Base-by-base conservation (phyloP, 2,113 vertebrate genomes). In the Trachemys scripta region DNA sequence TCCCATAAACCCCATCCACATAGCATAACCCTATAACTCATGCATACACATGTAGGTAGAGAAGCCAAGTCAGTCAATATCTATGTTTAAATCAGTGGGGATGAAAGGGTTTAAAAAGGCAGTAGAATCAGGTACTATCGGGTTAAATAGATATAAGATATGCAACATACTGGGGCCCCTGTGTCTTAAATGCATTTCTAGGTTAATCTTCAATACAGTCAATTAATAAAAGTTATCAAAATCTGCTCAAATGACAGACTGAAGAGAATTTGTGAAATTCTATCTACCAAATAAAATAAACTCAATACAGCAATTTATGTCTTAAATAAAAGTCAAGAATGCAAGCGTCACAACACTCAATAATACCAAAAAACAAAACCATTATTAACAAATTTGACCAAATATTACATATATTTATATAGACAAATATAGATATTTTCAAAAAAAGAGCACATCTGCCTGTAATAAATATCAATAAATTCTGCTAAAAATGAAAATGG, bases 161-260 rank as follows among this genome's bases (percentile, higher is more conserved):
- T 20, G 72, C 25, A 27, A 19, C n/a, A 35, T n/a, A 85, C 5
- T 31, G 87, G 38, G 24, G 49, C 90, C 45, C 47, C 27, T 80
- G 14, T 22, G 6, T 69, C 90, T 76, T 75, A 94, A 85, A 20
- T 79, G 87, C 50, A 22, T 85, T 35, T n/a, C 85, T 22, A 24
- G 8, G 38, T 84, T 95, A 11, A 45, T 25, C 87, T 84, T 45
- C 49, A 89, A 51, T 72, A 57, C 29, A 85, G 53, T 25, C 89
- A 91, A 84, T 62, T 90, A 92, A 75, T 78, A 91, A 22, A 95
- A 93, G 87, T 80, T 62, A 90, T 35, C 45, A 76, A 96, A 82
- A 84, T 80, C 35, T 78, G 10, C 20, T 80, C 45, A 82, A n/a
- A 4, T 65, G 53, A 90, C 35, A 78, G 29, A 62, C n/a, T 84